Base-by-base conservation (phyloP, 2,888 invertebrate species). In the Neocrepidodera transversa region DNA sequence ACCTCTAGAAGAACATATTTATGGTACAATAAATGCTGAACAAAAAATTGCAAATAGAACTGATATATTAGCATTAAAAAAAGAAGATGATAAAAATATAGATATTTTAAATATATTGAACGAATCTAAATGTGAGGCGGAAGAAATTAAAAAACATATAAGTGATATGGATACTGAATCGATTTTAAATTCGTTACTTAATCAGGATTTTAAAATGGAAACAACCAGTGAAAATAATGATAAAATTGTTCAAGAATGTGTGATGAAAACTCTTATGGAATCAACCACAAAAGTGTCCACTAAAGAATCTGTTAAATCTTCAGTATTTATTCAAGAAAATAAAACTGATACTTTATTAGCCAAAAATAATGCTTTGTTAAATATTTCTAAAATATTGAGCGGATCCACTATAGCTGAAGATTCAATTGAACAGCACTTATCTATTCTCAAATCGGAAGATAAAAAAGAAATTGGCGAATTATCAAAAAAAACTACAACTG, bases 291-390 rank as follows among this genome's bases (percentile, higher is more conserved):
- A 50, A 28, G 1, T 1, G n/a, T 8, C 36, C 5, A 16, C 10
- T 23, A 18, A 13, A 14, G 13, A 8, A 42, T 18, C 14, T 23
- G 11, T 16, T 28, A 11, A 51, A 8, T 13, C 49, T 20, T 43
- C 51, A 28, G 53, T 49, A 58, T 38, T 28, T n/a, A 48, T 45
- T 32, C 49, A 54, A 30, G 53, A 56, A 62, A 18, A 38, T 18
- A 36, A 49, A 11, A 42, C 40, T 13, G 55, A 68, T 14, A 43
- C 62, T 14, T 51, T 65, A 23, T 69, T 66, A 47, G 32, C 42
- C 32, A 78, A 73, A 71, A 79, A 79, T 60, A 67, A 72, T 57
- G 75, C 76, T 11, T 55, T 78, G n/a, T 66, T 76, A 18, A 70
- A 68, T 53, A 65, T 75, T 36, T 69, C 75, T 8, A 74, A 55